Evolutionary conservation across 2,113 vertebrate genomes (phyloP).

Genomic region (Siniperca knerii): DNA sequence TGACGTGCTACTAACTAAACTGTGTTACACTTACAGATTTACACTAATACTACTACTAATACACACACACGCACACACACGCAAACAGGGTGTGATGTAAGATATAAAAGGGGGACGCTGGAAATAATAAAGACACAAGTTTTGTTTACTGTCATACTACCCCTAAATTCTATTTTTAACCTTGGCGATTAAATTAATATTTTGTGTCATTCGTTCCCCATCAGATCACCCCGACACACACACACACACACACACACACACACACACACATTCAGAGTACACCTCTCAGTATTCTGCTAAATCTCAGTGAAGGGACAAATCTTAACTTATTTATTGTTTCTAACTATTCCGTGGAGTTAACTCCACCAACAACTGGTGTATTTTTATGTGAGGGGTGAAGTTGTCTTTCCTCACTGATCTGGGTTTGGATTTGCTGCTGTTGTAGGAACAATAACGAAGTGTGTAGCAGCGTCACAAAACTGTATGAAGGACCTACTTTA

Average conservation of each 20-base stretch:
- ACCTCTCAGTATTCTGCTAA: constrained; percentile 42
- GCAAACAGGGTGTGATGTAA: not conserved
- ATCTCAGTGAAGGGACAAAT: constrained; percentile 53
- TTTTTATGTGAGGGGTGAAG: constrained; percentile 45
- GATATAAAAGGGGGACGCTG: not conserved
- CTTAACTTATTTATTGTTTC: constrained; percentile 60
- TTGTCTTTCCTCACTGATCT: constrained; percentile 23
- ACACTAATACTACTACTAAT: not conserved
- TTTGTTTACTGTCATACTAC: not conserved
- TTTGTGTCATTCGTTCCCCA: not conserved
- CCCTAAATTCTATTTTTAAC: not conserved
- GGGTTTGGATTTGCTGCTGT: not conserved
- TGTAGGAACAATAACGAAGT: too few species aligned
- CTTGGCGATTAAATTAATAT: not conserved
- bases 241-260: constrained; percentile 30
- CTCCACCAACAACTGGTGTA: constrained; percentile 39
- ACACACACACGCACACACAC: not conserved
- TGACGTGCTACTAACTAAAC: constrained; percentile 36
- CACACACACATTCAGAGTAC: constrained; percentile 12
- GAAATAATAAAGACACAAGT: not conserved
- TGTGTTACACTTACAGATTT: constrained; percentile 13
- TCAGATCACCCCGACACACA: not conserved
- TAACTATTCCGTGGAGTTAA: constrained; percentile 30
- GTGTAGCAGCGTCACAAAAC: not conserved
- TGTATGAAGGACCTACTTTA: too few species aligned